phyloP scores from a whole-genome alignment of 2,113 vertebrate species.

The Sebastes fasciatus region DNA sequence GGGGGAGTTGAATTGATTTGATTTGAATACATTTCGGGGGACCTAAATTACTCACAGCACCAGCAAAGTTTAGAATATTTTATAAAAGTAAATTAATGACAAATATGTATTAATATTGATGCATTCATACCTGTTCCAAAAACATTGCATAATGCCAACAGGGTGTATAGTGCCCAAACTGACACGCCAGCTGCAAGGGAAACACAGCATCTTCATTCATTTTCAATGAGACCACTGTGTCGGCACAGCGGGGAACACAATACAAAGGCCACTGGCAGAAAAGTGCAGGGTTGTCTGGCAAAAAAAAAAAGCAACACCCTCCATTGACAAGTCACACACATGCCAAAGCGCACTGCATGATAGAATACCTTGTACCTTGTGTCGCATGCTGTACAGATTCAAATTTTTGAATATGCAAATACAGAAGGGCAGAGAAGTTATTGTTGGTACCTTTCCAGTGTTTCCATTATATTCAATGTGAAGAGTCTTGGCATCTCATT shows the following conservation, averaged over 20 bases:
- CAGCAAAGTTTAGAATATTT: not conserved
- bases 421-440: not conserved
- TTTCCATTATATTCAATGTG: not conserved
- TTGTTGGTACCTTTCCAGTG: not conserved
- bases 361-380: not conserved
- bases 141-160: not conserved
- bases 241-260: not conserved
- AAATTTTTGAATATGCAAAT: not conserved
- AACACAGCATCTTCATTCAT: not conserved
- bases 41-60: not conserved
- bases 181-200: not conserved
- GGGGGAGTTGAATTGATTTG: slow-evolving; percentile 36
- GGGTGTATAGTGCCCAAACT: not conserved
- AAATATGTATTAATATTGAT: not conserved
- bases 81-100: not conserved
- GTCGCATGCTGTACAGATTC: not conserved
- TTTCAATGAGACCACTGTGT: not conserved
- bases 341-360: not conserved
- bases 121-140: not conserved
- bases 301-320: not conserved
- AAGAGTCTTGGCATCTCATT: not conserved
- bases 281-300: too few species aligned
- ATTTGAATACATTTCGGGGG: slow-evolving; percentile 15
- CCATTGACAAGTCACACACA: not conserved
- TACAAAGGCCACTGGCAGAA: not conserved